These are phyloP conservation scores for Parnassius mnemosyne DNA, from an alignment of 2,888 invertebrate genomes.

Conservation along the genomic window DNA sequence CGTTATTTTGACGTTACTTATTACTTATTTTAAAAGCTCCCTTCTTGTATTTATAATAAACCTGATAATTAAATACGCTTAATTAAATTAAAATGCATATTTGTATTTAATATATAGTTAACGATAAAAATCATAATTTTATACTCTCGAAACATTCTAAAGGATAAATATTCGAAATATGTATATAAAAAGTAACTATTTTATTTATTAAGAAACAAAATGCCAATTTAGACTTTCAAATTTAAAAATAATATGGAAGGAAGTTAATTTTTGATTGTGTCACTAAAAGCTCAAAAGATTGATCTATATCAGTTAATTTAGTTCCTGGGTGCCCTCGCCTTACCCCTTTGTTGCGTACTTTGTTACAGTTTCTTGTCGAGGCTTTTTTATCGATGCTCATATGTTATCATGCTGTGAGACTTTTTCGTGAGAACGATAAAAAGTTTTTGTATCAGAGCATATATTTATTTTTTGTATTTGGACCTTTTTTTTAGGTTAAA, in stretches of 20 bases:
- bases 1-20: too few relatives aligned
- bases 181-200: too few relatives aligned
- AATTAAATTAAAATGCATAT: too few relatives aligned
- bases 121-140: too few relatives aligned
- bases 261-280: conserved; percentile 7
- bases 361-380: conserved; percentile 27
- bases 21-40: too few relatives aligned
- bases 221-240: not conserved
- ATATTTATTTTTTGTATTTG: too few relatives aligned
- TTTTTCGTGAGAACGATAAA: conserved; percentile 21
- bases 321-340: conserved; percentile 32
- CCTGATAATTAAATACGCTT: too few relatives aligned
- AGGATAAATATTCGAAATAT: too few relatives aligned
- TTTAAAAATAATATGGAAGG: conserved; percentile 7
- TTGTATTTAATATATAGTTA: too few relatives aligned
- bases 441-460: not conserved
- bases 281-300: conserved; percentile 19
- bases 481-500: too few relatives aligned
- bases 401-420: conserved; percentile 7
- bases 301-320: conserved; percentile 35
- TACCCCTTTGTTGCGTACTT: conserved; percentile 29
- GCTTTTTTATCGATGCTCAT: conserved; percentile 12
- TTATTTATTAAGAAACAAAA: not conserved
- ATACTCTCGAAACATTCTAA: too few relatives aligned
- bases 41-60: too few relatives aligned